Base-by-base conservation (phyloP, 1,140 invertebrate genomes). In the Mycetomoellerius zeteki region DNA sequence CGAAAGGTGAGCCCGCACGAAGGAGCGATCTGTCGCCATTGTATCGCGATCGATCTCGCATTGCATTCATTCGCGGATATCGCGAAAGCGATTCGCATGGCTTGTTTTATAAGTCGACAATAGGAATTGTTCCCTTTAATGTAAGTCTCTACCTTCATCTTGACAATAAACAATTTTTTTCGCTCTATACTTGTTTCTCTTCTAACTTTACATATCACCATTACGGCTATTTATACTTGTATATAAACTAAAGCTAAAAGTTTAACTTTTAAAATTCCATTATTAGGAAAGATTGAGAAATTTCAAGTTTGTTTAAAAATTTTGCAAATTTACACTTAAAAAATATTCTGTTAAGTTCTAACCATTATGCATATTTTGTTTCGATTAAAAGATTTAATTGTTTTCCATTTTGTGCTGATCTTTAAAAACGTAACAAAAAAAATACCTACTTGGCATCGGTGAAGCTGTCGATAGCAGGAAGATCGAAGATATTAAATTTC, bases 21-120 rank as follows among this genome's bases (percentile, higher is more conserved):
- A 69, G 86, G 50, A 78, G 58, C 65, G 72, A 90, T 87, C 89
- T 87, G 81, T 87, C 73, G 47, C 43, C 24, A 73, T 75, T 84
- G 80, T 75, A 73, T 75, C 69, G 80, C 69, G 37, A 84, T 84
- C 80, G 80, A 82, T 82, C 76, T 80, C 62, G 64, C 62, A 12
- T 80, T 33, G 60, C 77, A 69, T 80, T 80, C 77, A 54, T 69
- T 80, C 77, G 77, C 27, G 62, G 62, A 80, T 69, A 80, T 71
- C 77, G 47, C 77, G 47, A 71, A 19, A 37, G 30, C 47, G 64
- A 81, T 81, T 81, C 77, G 62, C 77, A 80, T 69, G 62, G 47
- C 77, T 69, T 47, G 64, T 69, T 81, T 80, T 81, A 54, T 71
- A 81, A 81, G 64, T 50, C 21, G 77, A 71, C 64, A 71, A 71